Percentiles rank a stretch among this genome's conserved stretches.
Conservation (phyloP, 1,140 invertebrate genomes). For the Centruroides vittatus region DNA sequence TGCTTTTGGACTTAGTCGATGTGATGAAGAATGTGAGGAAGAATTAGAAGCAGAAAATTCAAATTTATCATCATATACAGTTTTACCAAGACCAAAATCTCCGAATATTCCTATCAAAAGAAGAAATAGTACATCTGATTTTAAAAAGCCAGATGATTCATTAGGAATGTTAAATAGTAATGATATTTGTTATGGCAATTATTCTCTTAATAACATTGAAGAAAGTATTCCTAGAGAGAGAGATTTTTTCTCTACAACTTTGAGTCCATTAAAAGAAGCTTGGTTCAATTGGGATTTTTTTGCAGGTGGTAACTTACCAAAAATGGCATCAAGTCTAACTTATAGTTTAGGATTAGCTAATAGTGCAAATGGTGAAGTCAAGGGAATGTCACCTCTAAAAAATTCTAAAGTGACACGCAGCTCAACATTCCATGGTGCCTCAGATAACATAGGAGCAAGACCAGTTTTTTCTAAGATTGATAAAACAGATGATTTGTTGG, state of each 20-base stretch:
- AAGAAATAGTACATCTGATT: conserved; percentile 22
- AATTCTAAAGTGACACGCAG: conserved; percentile 14
- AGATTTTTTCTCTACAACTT: conserved; percentile 13
- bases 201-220: background rate
- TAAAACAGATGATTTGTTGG: background rate
- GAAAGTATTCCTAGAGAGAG: background rate
- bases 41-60: conserved; percentile 3
- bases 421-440: conserved; percentile 17
- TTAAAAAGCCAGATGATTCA: background rate
- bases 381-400: background rate
- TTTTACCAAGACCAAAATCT: conserved; percentile 21
- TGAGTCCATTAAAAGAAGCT: conserved; percentile 19
- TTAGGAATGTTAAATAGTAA: background rate
- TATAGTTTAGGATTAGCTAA: background rate
- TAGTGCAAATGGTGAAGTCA: background rate
- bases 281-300: conserved; percentile 12
- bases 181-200: background rate
- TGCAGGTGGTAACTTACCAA: background rate
- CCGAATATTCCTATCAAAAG: conserved; percentile 36
- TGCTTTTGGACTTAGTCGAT: conserved; percentile 7
- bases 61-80: background rate
- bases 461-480: background rate
- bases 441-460: conserved; percentile 5
- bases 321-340: background rate
- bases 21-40: conserved; percentile 12